Evolutionary conservation across 2,888 invertebrate genomes (phyloP).

Genomic region (Volucella inflata): DNA sequence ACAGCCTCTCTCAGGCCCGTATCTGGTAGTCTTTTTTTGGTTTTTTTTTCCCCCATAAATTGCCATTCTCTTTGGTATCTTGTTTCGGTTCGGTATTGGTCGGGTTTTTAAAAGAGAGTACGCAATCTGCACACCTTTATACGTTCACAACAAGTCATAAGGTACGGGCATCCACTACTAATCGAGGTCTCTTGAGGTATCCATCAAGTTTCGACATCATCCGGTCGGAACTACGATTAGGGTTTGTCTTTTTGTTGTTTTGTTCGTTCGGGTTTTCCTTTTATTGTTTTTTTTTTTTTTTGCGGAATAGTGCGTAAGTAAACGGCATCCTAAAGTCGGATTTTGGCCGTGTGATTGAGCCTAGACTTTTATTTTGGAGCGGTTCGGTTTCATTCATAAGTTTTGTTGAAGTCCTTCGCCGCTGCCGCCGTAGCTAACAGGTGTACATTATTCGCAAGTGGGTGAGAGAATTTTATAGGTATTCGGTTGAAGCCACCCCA

Average conservation of each 20-base stretch:
- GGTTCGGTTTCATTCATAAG: conserved; percentile 61
- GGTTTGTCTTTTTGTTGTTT: background rate
- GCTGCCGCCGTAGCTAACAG: conserved; percentile 49
- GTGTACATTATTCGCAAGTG: conserved; percentile 26
- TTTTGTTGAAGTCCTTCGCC: conserved; percentile 1
- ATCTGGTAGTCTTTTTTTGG: conserved; percentile 30
- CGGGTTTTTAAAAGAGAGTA: conserved; percentile 31
- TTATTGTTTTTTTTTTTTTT: conserved; percentile 19
- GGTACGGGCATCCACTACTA: no score
- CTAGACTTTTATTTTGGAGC: conserved; percentile 1
- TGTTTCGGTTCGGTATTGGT: conserved; percentile 23
- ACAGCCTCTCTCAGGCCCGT: conserved; percentile 39
- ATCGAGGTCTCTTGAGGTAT: no score
- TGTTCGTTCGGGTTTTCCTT: conserved; percentile 37
- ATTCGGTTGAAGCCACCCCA: conserved; percentile 5
- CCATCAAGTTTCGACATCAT: no score
- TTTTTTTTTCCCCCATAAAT: conserved; percentile 15
- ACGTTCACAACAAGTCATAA: no score
- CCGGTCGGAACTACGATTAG: no score
- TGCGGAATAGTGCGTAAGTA: conserved; percentile 38
- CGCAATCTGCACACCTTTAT: no score
- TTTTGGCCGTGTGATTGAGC: conserved; percentile 10
- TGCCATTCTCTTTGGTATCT: conserved; percentile 59
- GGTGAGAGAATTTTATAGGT: conserved; percentile 15
- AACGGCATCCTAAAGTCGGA: conserved; percentile 26